These are phyloP conservation scores for Macrosiphum euphorbiae DNA, from an alignment of 2,888 invertebrate species.

Conservation along the genomic window DNA sequence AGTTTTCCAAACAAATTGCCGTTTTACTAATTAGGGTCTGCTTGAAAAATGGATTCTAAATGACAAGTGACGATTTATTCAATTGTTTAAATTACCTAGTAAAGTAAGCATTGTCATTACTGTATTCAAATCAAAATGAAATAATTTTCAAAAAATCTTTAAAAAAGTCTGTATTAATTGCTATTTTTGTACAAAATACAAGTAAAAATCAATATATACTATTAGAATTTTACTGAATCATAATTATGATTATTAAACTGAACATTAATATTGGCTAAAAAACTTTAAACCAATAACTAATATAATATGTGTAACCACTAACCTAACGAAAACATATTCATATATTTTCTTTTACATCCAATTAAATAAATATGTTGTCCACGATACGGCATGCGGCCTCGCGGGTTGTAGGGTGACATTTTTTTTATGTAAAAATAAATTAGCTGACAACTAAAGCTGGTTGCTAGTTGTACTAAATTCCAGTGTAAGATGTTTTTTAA, in stretches of 20 bases:
- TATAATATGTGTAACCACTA: neutral
- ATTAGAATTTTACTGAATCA: neutral
- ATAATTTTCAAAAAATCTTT: neutral
- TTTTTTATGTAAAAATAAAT: neutral
- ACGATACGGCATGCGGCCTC: too few relatives aligned
- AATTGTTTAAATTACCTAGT: neutral
- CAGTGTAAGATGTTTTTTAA: neutral
- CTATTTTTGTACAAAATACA: neutral
- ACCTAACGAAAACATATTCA: neutral
- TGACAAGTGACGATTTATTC: conserved; percentile 25
- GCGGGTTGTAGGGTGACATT: neutral
- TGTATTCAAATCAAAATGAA: neutral
- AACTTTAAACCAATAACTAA: neutral
- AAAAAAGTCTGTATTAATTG: too few relatives aligned
- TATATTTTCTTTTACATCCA: neutral
- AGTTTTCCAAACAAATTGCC: conserved; percentile 18
- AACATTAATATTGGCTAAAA: neutral
- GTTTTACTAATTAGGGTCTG: neutral
- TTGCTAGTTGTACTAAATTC: neutral
- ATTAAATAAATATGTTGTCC: neutral
- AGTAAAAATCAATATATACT: neutral
- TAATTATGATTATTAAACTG: neutral
- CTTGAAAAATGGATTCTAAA: conserved; percentile 29
- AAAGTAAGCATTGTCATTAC: neutral
- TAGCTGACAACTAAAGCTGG: neutral